Evolutionary conservation across 2,797 vertebrate genomes (phyloP), one percentile per base, ranked within the genome.

Genomic region (Melanitta fusca): DNA sequence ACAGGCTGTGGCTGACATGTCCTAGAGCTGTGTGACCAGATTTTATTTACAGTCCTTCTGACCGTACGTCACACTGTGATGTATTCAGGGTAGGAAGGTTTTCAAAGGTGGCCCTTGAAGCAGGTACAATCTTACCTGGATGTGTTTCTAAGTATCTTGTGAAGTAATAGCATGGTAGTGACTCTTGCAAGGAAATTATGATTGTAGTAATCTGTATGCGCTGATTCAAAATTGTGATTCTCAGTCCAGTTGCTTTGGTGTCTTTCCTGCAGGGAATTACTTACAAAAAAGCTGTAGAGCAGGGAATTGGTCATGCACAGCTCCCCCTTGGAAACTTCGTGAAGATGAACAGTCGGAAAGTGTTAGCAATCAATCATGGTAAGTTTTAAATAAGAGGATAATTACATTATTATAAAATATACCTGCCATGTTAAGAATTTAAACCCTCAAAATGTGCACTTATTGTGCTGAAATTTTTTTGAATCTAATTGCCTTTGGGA

Each of bases 321-420:
- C 99, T 99, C 49, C 99, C 99, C 1, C 98, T 99, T 65, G 98
- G 98, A 94, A 98, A 98, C 89, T 99, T 99, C 88, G 99, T 99
- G 87, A 99, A 98, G 97, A 99, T 99, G 99, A 99, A 99, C 96
- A 99, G 99, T 96, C 98, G 99, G 11, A 99, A 99, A 94, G 99
- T 99, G 88, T 98, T 99, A 88, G 99, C 99, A 1, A 98, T 99
- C 85, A 99, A 99, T 97, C 99, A 99, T 9, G 99, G 99, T 99
- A 94, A 98, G 98, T 88, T 86, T 57, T 72, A 81, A n/a, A 38
- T 64, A 22, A 39, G 32, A 39, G 45, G 88, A 60, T 36, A 77
- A 38, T 60, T 19, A 53, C 22, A 38, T 66, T 72, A 9, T 61
- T 68, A 22, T 49, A 62, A 7, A 74, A 77, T 73, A 15, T 57